A percentile compares a stretch with the other conserved stretches of the same genome.
Conservation (phyloP, 2,797 vertebrate species). For the Sorex maritimensis region DNA sequence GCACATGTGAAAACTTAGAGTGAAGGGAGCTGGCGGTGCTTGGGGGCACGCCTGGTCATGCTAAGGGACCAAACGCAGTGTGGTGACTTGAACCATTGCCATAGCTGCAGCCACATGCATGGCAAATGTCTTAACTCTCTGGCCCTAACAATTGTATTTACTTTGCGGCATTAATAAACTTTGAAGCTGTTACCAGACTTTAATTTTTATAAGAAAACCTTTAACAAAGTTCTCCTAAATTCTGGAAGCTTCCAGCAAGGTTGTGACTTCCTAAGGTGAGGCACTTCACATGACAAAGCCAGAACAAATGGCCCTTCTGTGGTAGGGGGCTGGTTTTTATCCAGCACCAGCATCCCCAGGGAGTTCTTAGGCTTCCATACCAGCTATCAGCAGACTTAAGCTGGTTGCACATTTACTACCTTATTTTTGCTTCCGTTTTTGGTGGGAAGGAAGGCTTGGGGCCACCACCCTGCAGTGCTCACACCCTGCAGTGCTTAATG, state of each 20-base stretch:
- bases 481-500: no score
- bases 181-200: neutral
- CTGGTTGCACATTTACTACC: neutral
- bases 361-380: neutral
- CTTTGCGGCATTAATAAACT: neutral
- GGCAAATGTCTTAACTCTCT: no score
- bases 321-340: neutral
- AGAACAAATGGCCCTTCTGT: neutral
- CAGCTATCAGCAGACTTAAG: neutral
- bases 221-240: constrained; percentile 16
- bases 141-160: neutral
- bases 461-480: no score
- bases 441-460: no score
- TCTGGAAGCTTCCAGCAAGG: neutral
- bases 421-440: neutral
- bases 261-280: neutral
- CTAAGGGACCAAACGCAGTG: no score
- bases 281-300: neutral
- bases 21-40: no score
- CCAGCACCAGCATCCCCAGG: neutral
- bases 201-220: constrained; percentile 36
- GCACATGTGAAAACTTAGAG: no score
- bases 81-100: no score
- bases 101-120: no score
- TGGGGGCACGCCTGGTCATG: no score